Evolutionary conservation across 2,113 vertebrate genomes (phyloP), one percentile per base, ranked within the genome.

Genomic region (Centropus unirufus): DNA sequence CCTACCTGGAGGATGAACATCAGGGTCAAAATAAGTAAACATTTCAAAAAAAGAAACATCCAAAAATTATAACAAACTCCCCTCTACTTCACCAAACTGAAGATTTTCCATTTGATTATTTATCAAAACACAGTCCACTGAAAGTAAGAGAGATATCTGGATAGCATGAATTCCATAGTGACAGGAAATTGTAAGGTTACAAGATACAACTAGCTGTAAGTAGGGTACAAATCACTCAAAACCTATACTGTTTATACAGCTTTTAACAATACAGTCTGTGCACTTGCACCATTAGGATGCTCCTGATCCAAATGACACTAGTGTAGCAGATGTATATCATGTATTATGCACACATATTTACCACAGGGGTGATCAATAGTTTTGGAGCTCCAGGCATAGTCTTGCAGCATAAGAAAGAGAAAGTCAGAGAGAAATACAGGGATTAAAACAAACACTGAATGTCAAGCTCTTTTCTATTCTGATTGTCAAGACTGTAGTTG

Each of bases 131-230:
- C 96, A 97, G 96, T 96, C 92, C 88, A 95, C 5, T 3, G 62
- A 89, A 95, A 81, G 69, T 46, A 51, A 36, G 51, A 96, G 96
- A 97, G 96, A 97, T 97, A 97, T 97, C 96, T 94, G 90, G 73
- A 87, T 96, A 96, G 95, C 96, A 95, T 96, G 95, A 89, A 49
- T 86, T 72, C 57, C 88, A 81, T 47, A 32, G 83, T 5, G 21
- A 44, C 1, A 44, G 58, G 77, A 75, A 55, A 77, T 39, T 0
- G 4, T 1, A 52, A 46, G 23, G 46, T 66, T 46, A 69, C 8
- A 40, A 40, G 61, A 23, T 14, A 39, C 3, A 74, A 29, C 27
- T 57, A 49, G 55, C 54, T 86, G 36, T 34, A 62, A 55, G 55
- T 0, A 62, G 47, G n/a, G 26, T 22, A 9, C 66, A 64, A 44